Conservation (phyloP, 92 coral and sea anemone species). For the Paragorgia papillata region DNA sequence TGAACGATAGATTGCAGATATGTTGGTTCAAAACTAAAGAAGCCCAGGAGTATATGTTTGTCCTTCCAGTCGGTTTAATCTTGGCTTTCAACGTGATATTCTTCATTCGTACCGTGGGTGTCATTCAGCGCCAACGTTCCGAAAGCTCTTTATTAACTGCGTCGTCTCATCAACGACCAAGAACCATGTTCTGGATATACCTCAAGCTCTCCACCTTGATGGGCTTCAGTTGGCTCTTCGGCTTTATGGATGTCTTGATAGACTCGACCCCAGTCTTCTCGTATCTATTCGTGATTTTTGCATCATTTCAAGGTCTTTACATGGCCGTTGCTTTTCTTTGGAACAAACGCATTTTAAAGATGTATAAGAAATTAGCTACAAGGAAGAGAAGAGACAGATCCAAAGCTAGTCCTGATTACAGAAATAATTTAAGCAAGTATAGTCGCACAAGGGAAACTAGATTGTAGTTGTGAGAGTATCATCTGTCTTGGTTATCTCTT, state of each 20-base stretch:
- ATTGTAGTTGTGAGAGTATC: no score
- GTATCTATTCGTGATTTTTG: conserved; percentile 21
- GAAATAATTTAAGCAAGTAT: no score
- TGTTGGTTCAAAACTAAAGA: conserved; percentile 12
- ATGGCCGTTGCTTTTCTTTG: conserved; percentile 13
- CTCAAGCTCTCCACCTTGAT: conserved; percentile 20
- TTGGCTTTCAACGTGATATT: conserved; percentile 11
- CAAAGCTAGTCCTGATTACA: no score
- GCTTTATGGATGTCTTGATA: not conserved
- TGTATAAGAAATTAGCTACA: conserved; percentile 17
- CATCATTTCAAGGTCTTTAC: conserved; percentile 14
- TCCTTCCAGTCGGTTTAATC: conserved; percentile 13
- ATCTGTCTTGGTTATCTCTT: no score
- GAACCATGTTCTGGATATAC: not conserved
- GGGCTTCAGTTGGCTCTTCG: conserved; percentile 30
- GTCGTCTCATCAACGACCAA: not conserved
- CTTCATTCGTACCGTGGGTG: not conserved
- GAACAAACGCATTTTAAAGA: not conserved
- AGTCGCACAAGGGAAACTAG: no score
- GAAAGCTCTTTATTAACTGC: no score
- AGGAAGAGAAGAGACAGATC: no score
- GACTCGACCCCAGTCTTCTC: not conserved
- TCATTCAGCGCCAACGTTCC: not conserved
- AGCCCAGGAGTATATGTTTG: conserved; percentile 4
- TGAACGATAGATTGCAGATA: not conserved